These are phyloP conservation scores for Pegea sp. DNA, from an alignment of 23 tunicate species.

Conservation along the genomic window DNA sequence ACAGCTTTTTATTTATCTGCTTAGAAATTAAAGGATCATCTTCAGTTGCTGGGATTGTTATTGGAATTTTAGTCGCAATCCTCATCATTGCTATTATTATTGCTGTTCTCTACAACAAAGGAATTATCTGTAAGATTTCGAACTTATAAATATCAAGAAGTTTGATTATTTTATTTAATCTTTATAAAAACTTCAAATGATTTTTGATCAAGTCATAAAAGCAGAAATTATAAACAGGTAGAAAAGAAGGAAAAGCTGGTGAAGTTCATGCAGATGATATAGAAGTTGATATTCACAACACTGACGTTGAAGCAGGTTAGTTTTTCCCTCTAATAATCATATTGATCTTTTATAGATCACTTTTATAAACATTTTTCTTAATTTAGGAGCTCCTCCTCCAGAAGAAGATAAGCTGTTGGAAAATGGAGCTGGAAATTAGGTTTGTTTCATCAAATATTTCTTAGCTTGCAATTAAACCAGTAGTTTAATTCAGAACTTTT, in stretches of 20 bases:
- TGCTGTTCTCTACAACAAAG: slow-evolving; percentile 67
- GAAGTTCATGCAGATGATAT: slow-evolving; percentile 80
- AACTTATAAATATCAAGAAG: neutral
- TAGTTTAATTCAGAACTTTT: too few species aligned
- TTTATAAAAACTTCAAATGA: neutral
- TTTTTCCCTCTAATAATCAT: too few species aligned
- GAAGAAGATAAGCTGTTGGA: too few species aligned
- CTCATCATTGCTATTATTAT: slow-evolving; percentile 46
- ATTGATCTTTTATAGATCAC: too few species aligned
- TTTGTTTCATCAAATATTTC: too few species aligned
- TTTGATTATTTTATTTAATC: neutral
- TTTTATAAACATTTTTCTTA: too few species aligned
- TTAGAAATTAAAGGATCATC: slow-evolving; percentile 1
- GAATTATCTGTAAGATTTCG: slow-evolving; percentile 64
- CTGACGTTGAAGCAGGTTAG: slow-evolving; percentile 29
- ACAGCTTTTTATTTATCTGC: neutral
- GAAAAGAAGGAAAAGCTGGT: slow-evolving; percentile 32
- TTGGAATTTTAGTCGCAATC: slow-evolving; percentile 49
- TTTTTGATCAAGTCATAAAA: neutral
- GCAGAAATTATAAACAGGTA: slow-evolving; percentile 21
- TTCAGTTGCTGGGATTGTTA: slow-evolving; percentile 50
- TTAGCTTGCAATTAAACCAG: too few species aligned
- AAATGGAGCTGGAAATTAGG: too few species aligned
- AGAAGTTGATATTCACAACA: slow-evolving; percentile 40
- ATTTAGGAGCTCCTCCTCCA: too few species aligned